Conservation (phyloP, 1,140 invertebrate genomes). For the Adelges cooleyi region DNA sequence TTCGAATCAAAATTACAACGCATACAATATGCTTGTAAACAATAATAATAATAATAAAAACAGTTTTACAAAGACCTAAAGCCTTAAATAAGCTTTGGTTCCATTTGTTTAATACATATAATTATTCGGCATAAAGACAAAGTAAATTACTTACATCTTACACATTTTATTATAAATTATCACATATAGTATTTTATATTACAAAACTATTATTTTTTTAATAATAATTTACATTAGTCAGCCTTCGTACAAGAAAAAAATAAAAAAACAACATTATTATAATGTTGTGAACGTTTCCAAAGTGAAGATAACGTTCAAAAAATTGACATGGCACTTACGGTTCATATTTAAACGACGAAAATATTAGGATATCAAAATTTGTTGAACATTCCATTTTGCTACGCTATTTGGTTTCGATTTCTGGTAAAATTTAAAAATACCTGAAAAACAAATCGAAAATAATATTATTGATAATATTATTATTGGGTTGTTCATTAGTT, state of each 20-base stretch:
- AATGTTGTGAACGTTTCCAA: background rate
- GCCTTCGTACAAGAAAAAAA: constrained; percentile 4
- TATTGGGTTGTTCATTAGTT: no score
- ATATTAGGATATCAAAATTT: background rate
- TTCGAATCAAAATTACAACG: background rate
- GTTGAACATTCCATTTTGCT: background rate
- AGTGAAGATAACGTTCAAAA: background rate
- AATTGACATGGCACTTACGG: constrained; percentile 15
- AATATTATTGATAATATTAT: no score
- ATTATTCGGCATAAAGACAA: background rate
- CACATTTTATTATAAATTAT: constrained; percentile 13
- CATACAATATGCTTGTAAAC: background rate
- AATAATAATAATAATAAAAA: no score
- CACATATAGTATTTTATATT: constrained; percentile 15
- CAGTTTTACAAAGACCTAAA: background rate
- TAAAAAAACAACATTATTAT: background rate
- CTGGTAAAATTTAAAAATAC: constrained; percentile 12
- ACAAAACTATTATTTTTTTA: background rate
- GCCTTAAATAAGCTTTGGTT: background rate
- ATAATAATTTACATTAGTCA: constrained; percentile 20
- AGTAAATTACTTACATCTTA: background rate
- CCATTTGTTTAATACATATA: background rate
- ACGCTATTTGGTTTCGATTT: constrained; percentile 13
- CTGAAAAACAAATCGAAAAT: background rate
- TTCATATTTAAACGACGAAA: background rate